Evolutionary conservation across 2,888 invertebrate species (phyloP), one percentile per base, ranked within the genome.

Genomic region (Craniophora ligustri): DNA sequence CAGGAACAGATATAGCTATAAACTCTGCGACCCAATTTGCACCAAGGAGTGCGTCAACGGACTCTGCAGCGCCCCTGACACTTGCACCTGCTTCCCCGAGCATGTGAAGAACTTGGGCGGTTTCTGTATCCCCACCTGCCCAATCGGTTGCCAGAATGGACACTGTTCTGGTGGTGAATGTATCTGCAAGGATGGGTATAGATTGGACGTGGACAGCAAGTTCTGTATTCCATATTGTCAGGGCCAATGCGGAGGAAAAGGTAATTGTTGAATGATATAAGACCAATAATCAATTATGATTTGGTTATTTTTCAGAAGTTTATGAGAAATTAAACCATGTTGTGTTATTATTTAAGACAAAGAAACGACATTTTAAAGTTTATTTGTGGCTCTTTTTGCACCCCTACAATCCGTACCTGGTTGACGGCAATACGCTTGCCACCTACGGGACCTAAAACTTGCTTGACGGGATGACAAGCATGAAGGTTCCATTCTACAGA

Each of bases 81-180:
- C 92, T 0, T 96, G 97, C 89, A 89, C 91, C 5, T 95, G 96
- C 81, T 94, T 92, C 72, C 89, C 94, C 5, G 95, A 95, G 35
- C 95, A 94, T 72, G 93, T 95, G 18, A 93, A 91, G 71, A 95
- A 95, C 63, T 72, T 87, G 11, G 93, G 79, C 5, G 93, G 88
- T 1, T 83, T 91, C 51, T 96, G 96, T 66, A 88, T 95, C 0
- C 92, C 96, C 1, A 95, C 95, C 0, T 96, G 96, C 53, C 96
- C 96, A 0, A 94, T 95, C 14, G 95, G 95, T 0, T 96, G 96
- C 68, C 93, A 95, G 59, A 95, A 96, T 61, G 96, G 96, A 0
- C 89, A 93, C 1, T 96, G 96, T 63, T 89, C 94, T 60, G 87
- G 94, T 0, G 92, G 94, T 0, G 92, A 92, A 26, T 97, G 97